Base-by-base conservation (phyloP, 2,113 vertebrate species). In the Panthera leo region DNA sequence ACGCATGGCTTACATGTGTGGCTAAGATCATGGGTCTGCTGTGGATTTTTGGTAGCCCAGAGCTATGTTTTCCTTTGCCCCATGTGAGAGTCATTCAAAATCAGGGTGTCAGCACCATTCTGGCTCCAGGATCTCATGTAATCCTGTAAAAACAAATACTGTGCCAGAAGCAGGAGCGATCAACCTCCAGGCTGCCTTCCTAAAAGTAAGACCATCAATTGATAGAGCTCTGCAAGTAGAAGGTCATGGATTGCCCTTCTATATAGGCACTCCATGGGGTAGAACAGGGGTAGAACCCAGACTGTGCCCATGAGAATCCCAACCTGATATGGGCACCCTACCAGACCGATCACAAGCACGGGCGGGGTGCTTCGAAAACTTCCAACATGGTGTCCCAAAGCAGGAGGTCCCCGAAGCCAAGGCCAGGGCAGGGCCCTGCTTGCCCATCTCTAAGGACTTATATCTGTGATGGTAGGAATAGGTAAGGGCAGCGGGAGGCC, bases 311-410 rank as follows among this genome's bases (percentile, higher is more conserved):
- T 14, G 53, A 4, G 34, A 55, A 48, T 29, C 15, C 3, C 67
- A 21, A 9, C 3, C 19, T 0, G 2, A 27, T 51, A 68, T 1
- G 8, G 63, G 7, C 29, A 14, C 1, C 5, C 2, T 1, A 21
- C 29, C 29, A 55, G 53, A 25, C 51, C 14, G 7, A 3, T 14
- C 31, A 1, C 4, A 45, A 31, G 19, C 36, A 15, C 15, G 29
- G 8, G 2, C 1, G 0, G 25, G n/a, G 4, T 25, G 42, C 48
- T 63, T 63, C 39, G n/a, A 63, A 76, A 27, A 53, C 10, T 86
- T 76, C 55, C 7, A 19, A 3, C 21, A 23, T 7, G 6, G 36
- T 34, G 13, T 34, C 75, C 55, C 68, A 48, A 63, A 90, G 29
- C 27, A 36, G 5, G 29, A 15, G 29, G 14, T 39, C 36, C 31